Conservation (phyloP, 2,888 invertebrate species). For the Tiliacea citrago region DNA sequence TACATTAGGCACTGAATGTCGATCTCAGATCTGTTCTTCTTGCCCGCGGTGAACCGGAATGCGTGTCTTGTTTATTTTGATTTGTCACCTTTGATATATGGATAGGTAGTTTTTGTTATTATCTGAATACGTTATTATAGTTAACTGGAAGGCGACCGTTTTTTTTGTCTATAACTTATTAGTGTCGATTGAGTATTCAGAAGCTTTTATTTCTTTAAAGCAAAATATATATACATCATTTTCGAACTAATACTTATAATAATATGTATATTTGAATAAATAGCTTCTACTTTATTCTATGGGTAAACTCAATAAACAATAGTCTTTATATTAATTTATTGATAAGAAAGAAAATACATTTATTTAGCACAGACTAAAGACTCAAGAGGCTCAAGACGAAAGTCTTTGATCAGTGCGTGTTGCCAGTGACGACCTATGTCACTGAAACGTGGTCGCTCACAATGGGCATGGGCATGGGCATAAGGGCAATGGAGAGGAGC, state of each 20-base stretch:
- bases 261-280: neutral
- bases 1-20: constrained; percentile 84
- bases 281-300: neutral
- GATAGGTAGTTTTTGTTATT: constrained; percentile 82
- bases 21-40: constrained; percentile 84
- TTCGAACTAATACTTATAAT: neutral
- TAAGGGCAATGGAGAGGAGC: no score
- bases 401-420: no score
- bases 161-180: constrained; percentile 24
- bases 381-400: no score
- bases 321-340: neutral
- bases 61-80: constrained; percentile 88
- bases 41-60: constrained; percentile 79
- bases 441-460: no score
- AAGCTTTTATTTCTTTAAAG: neutral
- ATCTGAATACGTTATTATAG: constrained; percentile 60
- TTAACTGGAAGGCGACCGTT: constrained; percentile 23
- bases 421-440: no score
- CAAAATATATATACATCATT: neutral
- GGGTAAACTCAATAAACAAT: neutral
- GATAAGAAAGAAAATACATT: neutral
- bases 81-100: constrained; percentile 88
- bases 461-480: no score
- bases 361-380: no score
- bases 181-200: neutral